Evolutionary conservation across 2,888 invertebrate species (phyloP).

Genomic region (Isotomurus palustris): DNA sequence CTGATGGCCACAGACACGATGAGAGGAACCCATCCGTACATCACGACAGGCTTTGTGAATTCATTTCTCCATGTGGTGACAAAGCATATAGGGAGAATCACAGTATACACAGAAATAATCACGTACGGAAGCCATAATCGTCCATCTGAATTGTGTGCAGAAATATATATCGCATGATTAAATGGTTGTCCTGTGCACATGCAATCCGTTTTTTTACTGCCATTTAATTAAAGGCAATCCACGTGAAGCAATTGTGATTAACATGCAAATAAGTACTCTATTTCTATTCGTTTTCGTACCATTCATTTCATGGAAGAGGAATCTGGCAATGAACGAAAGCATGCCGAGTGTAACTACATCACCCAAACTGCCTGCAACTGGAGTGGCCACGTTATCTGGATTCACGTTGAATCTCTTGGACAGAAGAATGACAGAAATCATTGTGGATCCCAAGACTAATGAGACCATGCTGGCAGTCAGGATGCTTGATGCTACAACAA

Average conservation of each 20-base stretch:
- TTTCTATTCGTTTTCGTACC: conserved; percentile 11
- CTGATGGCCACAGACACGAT: conserved; percentile 64
- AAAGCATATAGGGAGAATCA: conserved; percentile 68
- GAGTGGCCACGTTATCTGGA: conserved; percentile 51
- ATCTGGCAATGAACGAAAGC: conserved; percentile 57
- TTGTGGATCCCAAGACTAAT: conserved; percentile 60
- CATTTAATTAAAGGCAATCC: too few relatives aligned
- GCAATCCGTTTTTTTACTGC: too few relatives aligned
- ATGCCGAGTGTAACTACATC: conserved; percentile 67
- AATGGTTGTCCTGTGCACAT: too few relatives aligned
- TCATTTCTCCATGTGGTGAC: conserved; percentile 66
- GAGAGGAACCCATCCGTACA: conserved; percentile 72
- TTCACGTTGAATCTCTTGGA: conserved; percentile 54
- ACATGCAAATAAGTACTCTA: too few relatives aligned
- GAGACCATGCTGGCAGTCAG: conserved; percentile 72
- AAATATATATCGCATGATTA: too few relatives aligned
- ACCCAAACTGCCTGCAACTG: conserved; percentile 74
- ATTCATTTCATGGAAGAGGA: conserved; percentile 45
- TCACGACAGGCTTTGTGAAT: conserved; percentile 65
- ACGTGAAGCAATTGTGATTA: too few relatives aligned
- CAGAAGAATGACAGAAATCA: conserved; percentile 66
- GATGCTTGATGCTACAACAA: conserved; percentile 68
- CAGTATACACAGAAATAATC: conserved; percentile 59
- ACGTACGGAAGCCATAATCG: conserved; percentile 60
- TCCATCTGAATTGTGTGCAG: conserved; percentile 20